A percentile compares a stretch with the other conserved stretches of the same genome.
Conservation (phyloP, 2,888 invertebrate genomes). For the Hanleya hanleyi region DNA sequence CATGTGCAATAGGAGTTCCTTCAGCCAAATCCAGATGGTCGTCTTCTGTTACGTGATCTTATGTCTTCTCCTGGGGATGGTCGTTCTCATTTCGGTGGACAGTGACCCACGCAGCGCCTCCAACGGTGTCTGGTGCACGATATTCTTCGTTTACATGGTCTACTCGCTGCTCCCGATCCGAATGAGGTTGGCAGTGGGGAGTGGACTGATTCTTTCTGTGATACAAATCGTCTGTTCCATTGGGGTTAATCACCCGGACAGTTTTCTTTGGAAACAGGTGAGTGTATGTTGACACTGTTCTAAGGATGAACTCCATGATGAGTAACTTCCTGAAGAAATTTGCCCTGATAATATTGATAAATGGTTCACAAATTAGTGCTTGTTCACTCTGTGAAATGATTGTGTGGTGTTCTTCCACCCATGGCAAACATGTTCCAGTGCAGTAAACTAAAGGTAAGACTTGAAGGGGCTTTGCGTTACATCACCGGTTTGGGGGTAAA, state of each 20-base stretch:
- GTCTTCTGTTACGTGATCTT: constrained; percentile 89
- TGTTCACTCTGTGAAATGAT: no score
- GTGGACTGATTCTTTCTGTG: constrained; percentile 52
- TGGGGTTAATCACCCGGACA: constrained; percentile 64
- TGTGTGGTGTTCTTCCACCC: no score
- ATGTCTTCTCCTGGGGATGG: constrained; percentile 84
- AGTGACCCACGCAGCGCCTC: constrained; percentile 75
- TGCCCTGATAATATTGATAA: neutral
- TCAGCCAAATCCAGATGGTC: constrained; percentile 83
- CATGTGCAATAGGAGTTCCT: constrained; percentile 80
- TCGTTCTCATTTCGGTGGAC: constrained; percentile 74
- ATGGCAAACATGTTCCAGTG: no score
- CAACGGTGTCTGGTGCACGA: constrained; percentile 79
- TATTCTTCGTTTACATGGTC: constrained; percentile 89
- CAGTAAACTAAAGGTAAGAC: no score
- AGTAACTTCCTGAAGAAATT: neutral
- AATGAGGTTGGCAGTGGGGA: constrained; percentile 81
- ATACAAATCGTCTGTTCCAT: constrained; percentile 77
- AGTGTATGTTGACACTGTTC: constrained; percentile 19
- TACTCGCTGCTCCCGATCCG: constrained; percentile 92
- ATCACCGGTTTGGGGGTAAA: no score
- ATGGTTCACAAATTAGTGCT: no score
- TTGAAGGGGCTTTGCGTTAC: no score
- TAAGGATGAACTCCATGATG: neutral
- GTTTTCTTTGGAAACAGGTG: constrained; percentile 73